phyloP scores from a whole-genome alignment of 2,113 vertebrate genomes.

The Archilochus colubris region DNA sequence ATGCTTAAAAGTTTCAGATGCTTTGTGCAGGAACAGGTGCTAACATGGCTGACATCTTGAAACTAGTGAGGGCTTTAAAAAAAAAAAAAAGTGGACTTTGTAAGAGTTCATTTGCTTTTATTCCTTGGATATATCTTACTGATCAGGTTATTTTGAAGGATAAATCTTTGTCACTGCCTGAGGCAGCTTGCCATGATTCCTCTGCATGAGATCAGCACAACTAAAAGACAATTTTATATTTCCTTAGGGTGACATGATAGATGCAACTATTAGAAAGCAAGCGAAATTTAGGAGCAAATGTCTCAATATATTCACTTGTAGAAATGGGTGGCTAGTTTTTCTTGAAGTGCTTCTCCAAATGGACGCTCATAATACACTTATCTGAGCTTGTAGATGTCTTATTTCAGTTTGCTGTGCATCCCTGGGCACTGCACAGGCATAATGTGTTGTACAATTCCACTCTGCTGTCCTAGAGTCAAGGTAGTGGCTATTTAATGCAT shows the following conservation, averaged over 20 bases:
- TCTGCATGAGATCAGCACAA: not conserved
- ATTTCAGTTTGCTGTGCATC: not conserved
- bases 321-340: not conserved
- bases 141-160: not conserved
- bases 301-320: not conserved
- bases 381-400: not conserved
- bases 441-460: not conserved
- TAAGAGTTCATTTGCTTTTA: not conserved
- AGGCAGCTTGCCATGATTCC: not conserved
- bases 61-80: not conserved
- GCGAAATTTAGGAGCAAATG: not conserved
- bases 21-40: not conserved
- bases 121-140: not conserved
- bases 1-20: not conserved
- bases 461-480: not conserved
- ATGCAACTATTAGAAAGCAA: conserved; percentile 4
- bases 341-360: not conserved
- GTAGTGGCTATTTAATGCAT: not conserved
- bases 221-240: not conserved
- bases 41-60: not conserved
- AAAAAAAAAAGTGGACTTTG: too few relatives aligned
- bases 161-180: not conserved
- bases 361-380: not conserved
- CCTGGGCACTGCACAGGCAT: not conserved
- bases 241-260: not conserved